A percentile compares a stretch with the other conserved stretches of the same genome.
Conservation (phyloP, 2,797 vertebrate genomes). For the Galagoides demidoff region DNA sequence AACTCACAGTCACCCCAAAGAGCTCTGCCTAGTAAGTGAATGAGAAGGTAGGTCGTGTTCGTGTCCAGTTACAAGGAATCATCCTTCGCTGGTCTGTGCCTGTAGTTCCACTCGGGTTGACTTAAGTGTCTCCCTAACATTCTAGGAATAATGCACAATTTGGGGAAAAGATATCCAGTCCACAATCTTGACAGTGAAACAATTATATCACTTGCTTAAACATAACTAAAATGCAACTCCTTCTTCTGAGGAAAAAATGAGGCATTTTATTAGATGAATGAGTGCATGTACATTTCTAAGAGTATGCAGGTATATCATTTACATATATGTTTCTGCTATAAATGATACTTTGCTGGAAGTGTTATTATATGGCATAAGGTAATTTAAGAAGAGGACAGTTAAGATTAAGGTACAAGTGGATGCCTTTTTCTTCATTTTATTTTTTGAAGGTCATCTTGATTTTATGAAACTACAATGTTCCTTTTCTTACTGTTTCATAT, state of each 20-base stretch:
- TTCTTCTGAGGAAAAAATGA: not conserved
- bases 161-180: not conserved
- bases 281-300: not conserved
- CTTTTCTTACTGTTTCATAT: not conserved
- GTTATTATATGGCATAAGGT: not conserved
- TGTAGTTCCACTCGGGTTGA: not conserved
- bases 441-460: not conserved
- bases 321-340: not conserved
- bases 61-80: not conserved
- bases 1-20: not conserved
- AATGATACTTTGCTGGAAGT: not conserved
- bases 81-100: not conserved
- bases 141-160: not conserved
- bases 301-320: not conserved
- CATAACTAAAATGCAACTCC: not conserved
- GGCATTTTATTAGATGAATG: not conserved
- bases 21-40: not conserved
- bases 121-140: not conserved
- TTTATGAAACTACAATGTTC: not conserved
- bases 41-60: not conserved
- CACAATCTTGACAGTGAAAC: not conserved
- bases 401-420: not conserved
- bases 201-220: not conserved
- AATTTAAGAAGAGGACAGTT: not conserved
- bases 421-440: not conserved